A percentile compares a stretch with the other conserved stretches of the same genome.
Conservation (phyloP, 2,797 vertebrate genomes). For the Aselliscus stoliczkanus region DNA sequence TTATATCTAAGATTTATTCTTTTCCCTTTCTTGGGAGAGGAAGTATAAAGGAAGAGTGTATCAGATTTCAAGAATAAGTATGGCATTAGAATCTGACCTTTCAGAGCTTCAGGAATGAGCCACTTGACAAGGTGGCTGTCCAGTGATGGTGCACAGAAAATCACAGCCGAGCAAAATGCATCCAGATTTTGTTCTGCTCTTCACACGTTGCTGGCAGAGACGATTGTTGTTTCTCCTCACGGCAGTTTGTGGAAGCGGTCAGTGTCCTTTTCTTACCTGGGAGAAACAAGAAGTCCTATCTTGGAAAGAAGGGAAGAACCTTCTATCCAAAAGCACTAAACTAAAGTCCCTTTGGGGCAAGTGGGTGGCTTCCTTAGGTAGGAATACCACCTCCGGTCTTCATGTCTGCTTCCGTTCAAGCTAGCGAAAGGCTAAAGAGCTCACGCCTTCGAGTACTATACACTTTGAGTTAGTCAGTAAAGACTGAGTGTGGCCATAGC, state of each 20-base stretch:
- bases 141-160: background rate
- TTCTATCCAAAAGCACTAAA: background rate
- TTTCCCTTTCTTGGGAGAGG: background rate
- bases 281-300: background rate
- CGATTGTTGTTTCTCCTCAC: background rate
- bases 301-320: background rate
- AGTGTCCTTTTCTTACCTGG: background rate
- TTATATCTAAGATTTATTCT: background rate
- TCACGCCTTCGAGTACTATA: no score
- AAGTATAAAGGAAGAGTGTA: background rate
- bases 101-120: background rate
- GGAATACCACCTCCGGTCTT: background rate
- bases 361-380: background rate
- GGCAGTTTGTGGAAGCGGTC: background rate
- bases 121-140: background rate
- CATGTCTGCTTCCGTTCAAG: background rate
- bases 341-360: background rate
- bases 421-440: background rate
- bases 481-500: fast-evolving
- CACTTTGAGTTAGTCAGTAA: background rate
- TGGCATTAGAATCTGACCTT: background rate
- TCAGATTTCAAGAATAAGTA: background rate
- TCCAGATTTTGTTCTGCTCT: background rate
- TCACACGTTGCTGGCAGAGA: background rate
- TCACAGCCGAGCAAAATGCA: background rate